Evolutionary conservation across 2,113 vertebrate species (phyloP).

Genomic region (Sclerurus mexicanus): DNA sequence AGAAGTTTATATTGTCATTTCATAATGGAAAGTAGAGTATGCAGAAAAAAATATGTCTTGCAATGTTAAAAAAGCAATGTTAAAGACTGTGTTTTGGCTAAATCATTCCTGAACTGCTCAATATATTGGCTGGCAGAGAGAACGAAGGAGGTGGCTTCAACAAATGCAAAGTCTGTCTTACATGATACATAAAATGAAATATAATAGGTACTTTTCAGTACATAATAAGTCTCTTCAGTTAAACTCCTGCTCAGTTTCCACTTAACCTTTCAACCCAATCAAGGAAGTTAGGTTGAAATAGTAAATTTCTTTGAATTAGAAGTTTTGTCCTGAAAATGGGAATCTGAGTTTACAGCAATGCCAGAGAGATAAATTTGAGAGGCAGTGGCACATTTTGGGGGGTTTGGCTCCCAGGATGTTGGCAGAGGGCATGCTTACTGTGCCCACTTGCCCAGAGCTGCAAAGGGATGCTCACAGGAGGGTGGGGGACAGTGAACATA

Average conservation of each 20-base stretch:
- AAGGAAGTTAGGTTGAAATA: neutral
- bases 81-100: neutral
- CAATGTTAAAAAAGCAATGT: neutral
- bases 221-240: neutral
- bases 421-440: neutral
- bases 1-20: constrained; percentile 15
- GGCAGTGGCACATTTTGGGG: neutral
- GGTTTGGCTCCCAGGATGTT: neutral
- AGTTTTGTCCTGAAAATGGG: neutral
- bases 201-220: neutral
- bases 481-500: neutral
- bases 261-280: neutral
- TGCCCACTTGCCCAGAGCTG: neutral
- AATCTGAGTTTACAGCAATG: neutral
- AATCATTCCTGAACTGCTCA: neutral
- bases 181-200: neutral
- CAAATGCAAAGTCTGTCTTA: neutral
- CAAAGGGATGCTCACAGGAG: neutral
- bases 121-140: neutral
- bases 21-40: constrained; percentile 2
- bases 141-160: neutral
- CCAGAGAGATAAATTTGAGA: neutral
- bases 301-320: neutral
- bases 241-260: neutral
- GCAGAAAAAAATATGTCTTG: constrained; percentile 1